These are phyloP conservation scores for Hypselothyrea guttata DNA, from an alignment of 2,888 invertebrate genomes.

Conservation along the genomic window DNA sequence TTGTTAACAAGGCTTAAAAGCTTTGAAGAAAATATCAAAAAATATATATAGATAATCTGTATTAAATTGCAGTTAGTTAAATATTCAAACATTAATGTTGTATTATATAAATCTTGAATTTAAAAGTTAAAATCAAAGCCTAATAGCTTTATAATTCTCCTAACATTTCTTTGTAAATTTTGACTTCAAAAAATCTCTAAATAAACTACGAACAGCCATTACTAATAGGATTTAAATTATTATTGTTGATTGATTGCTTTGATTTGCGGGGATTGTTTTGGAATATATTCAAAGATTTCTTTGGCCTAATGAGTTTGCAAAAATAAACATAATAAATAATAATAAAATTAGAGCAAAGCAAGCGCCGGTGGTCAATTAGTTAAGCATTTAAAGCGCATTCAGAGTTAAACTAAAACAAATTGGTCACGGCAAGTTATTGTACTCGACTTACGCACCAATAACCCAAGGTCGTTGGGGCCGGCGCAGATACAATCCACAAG, in stretches of 20 bases:
- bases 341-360: slow-evolving; percentile 36
- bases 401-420: slow-evolving; percentile 44
- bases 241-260: slow-evolving; percentile 50
- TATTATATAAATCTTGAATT: too few relatives aligned
- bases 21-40: too few relatives aligned
- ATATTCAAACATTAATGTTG: too few relatives aligned
- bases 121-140: too few relatives aligned
- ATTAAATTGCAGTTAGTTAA: too few relatives aligned
- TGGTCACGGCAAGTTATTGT: slow-evolving; percentile 55
- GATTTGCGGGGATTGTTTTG: slow-evolving; percentile 36
- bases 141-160: neutral
- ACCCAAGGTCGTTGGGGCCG: slow-evolving; percentile 57
- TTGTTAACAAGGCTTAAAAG: too few relatives aligned
- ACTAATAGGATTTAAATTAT: slow-evolving; percentile 50
- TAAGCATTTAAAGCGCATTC: slow-evolving; percentile 29
- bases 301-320: slow-evolving; percentile 55
- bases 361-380: slow-evolving; percentile 38
- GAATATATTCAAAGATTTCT: neutral
- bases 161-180: slow-evolving; percentile 3
- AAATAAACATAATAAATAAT: slow-evolving; percentile 30
- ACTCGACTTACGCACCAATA: slow-evolving; percentile 40
- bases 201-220: slow-evolving; percentile 13
- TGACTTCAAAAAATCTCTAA: neutral
- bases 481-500: slow-evolving; percentile 5
- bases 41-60: too few relatives aligned